phyloP scores from a whole-genome alignment of 2,888 invertebrate species.

The Hirudinaria manillensis region DNA sequence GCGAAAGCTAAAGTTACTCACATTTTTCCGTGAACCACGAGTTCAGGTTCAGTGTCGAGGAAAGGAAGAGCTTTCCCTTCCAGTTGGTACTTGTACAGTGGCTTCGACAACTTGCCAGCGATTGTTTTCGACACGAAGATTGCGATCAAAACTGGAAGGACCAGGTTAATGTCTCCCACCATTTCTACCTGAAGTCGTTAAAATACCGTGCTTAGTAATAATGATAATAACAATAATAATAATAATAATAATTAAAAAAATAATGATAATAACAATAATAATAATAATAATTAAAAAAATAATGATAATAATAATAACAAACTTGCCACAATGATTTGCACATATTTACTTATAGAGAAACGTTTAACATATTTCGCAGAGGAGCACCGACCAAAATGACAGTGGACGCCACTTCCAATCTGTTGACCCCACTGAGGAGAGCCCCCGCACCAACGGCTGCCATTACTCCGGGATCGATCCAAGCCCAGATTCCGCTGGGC shows the following conservation, averaged over 20 bases:
- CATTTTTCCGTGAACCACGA: slow-evolving; percentile 37
- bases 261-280: background rate
- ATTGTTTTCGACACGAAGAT: slow-evolving; percentile 40
- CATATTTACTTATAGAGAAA: too few species aligned
- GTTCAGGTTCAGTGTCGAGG: slow-evolving; percentile 38
- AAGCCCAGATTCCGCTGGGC: slow-evolving; percentile 35
- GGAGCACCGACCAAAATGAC: slow-evolving; percentile 41
- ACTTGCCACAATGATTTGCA: too few species aligned
- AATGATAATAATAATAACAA: too few species aligned
- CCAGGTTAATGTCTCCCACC: slow-evolving; percentile 39
- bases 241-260: background rate
- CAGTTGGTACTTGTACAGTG: slow-evolving; percentile 40
- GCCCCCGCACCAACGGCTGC: slow-evolving; percentile 40
- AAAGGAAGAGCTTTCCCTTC: slow-evolving; percentile 40
- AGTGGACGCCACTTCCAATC: slow-evolving; percentile 40
- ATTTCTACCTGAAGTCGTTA: slow-evolving; percentile 38
- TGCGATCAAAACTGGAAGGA: slow-evolving; percentile 39
- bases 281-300: background rate
- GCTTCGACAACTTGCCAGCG: slow-evolving; percentile 38
- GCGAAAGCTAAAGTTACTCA: slow-evolving; percentile 23
- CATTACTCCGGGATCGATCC: slow-evolving; percentile 41
- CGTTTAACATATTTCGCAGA: too few species aligned
- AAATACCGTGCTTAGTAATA: background rate
- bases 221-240: background rate
- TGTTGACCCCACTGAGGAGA: slow-evolving; percentile 41